phyloP scores from a whole-genome alignment of 2,888 invertebrate genomes.

The Gryllus longicercus region DNA sequence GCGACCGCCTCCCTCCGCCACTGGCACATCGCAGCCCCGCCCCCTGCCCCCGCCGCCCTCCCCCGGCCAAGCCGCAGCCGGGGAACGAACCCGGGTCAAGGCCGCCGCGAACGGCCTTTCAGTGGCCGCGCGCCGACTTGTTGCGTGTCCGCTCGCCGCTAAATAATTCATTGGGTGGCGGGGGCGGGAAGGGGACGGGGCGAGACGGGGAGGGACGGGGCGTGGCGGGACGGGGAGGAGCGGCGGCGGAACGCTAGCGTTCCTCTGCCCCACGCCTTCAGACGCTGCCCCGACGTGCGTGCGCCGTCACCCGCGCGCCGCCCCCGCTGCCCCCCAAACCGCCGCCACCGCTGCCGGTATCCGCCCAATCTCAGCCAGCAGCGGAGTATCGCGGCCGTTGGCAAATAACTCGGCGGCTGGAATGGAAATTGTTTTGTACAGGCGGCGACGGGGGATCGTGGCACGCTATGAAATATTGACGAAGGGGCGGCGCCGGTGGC shows the following conservation, averaged over 20 bases:
- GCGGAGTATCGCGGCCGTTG: constrained; percentile 1
- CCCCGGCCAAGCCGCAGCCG: background rate
- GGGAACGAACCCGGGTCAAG: constrained; percentile 17
- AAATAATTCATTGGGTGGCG: background rate
- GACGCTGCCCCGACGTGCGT: background rate
- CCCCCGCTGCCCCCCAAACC: background rate
- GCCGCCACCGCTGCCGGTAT: background rate
- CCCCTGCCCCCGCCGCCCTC: too few species aligned
- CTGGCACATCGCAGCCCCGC: background rate
- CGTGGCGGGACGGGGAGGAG: too few species aligned
- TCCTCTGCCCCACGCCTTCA: too few species aligned
- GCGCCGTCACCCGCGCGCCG: background rate
- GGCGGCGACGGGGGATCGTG: background rate
- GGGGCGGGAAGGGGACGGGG: background rate
- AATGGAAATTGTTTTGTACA: constrained; percentile 1
- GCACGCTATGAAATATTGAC: constrained; percentile 17
- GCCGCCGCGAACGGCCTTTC: background rate
- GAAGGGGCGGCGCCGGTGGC: background rate
- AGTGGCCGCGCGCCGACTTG: background rate
- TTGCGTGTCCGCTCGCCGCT: background rate
- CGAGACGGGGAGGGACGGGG: too few species aligned
- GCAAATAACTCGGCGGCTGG: constrained; percentile 3
- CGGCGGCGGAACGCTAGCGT: too few species aligned
- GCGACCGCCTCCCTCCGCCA: background rate
- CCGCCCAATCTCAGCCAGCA: background rate